A percentile compares a stretch with the other conserved stretches of the same genome.
These are phyloP conservation scores for Ectemnius continuus DNA, from an alignment of 2,888 invertebrate species.

Conservation along the genomic window DNA sequence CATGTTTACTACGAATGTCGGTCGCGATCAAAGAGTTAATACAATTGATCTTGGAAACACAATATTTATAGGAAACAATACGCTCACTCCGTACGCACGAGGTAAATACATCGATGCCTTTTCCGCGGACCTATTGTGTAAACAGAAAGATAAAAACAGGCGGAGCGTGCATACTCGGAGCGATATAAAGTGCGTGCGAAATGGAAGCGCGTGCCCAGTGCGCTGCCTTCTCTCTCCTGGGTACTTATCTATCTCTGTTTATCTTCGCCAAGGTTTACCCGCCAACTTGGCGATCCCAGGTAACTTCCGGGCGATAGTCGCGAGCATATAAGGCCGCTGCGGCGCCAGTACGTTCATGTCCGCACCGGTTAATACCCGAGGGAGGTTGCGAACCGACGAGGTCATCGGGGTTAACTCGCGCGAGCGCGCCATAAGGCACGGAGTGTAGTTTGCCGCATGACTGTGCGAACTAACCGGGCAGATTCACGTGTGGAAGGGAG, in stretches of 20 bases:
- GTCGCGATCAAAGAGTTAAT: conserved; percentile 30
- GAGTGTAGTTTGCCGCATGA: conserved; percentile 57
- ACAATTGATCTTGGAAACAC: conserved; percentile 9
- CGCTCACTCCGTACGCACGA: no score
- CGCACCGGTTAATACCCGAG: conserved; percentile 63
- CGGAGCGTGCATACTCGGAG: not conserved
- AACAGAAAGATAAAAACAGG: no score
- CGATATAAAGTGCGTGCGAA: conserved; percentile 7
- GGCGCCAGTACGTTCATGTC: conserved; percentile 54
- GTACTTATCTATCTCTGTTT: conserved; percentile 27
- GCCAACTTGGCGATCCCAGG: conserved; percentile 20
- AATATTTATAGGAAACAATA: no score
- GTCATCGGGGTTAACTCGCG: conserved; percentile 59
- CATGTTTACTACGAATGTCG: conserved; percentile 14
- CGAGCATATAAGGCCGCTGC: conserved; percentile 29
- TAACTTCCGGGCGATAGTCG: conserved; percentile 32
- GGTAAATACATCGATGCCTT: no score
- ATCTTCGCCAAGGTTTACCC: conserved; percentile 26
- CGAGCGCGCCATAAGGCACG: conserved; percentile 48
- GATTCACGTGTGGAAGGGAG: not conserved
- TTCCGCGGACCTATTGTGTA: no score
- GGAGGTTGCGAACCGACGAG: conserved; percentile 58
- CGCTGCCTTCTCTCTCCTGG: not conserved
- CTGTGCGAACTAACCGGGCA: conserved; percentile 48
- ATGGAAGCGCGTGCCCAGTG: not conserved